phyloP scores from a whole-genome alignment of 2,113 vertebrate species.

The Phaethornis superciliosus region DNA sequence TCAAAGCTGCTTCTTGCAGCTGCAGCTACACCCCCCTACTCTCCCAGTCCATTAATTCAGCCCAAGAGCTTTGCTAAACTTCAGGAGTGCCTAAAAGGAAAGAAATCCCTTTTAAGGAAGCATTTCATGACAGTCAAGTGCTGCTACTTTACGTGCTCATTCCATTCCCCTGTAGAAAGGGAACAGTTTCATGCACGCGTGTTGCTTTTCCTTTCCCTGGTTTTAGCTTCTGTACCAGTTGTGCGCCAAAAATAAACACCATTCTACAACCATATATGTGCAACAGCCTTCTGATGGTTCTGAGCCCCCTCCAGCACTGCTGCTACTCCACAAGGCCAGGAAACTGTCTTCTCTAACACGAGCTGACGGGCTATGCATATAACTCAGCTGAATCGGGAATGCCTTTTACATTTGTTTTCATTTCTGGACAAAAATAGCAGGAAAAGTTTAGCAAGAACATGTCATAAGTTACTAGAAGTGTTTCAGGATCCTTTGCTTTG shows the following conservation, averaged over 20 bases:
- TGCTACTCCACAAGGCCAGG: background rate
- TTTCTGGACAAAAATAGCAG: constrained; percentile 92
- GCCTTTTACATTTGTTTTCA: constrained; percentile 92
- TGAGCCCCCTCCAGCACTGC: background rate
- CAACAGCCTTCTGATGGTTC: constrained; percentile 60
- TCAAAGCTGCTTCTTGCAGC: background rate
- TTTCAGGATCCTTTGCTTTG: constrained; percentile 89
- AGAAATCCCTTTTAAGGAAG: constrained; percentile 70
- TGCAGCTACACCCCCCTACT: background rate
- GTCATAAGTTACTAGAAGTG: constrained; percentile 76
- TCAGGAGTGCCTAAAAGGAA: background rate
- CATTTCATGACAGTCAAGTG: background rate
- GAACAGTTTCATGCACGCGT: background rate
- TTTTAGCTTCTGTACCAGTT: constrained; percentile 73
- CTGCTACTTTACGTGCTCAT: background rate
- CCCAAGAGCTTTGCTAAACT: background rate
- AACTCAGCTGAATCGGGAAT: constrained; percentile 87
- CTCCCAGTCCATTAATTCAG: too few species aligned
- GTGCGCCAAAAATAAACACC: constrained; percentile 87
- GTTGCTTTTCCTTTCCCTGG: constrained; percentile 37
- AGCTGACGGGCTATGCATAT: constrained; percentile 80
- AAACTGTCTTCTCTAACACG: background rate
- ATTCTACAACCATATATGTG: constrained; percentile 90
- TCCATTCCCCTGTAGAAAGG: background rate
- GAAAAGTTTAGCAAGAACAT: constrained; percentile 83